Evolutionary conservation across 2,797 vertebrate genomes (phyloP), one percentile per base, ranked within the genome.

Genomic region (Anguilla marmorata): DNA sequence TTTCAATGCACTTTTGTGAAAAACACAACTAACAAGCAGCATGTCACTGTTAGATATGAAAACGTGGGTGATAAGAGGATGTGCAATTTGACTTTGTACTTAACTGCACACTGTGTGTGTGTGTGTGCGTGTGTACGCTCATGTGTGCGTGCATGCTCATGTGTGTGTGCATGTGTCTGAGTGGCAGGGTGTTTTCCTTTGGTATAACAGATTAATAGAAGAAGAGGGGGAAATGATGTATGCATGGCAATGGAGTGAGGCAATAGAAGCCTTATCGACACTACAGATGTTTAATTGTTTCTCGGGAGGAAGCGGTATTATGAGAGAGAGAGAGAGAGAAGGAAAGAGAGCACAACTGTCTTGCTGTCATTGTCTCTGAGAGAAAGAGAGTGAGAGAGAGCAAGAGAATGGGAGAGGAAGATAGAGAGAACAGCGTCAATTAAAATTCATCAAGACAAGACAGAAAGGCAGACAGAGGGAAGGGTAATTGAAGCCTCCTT

Each of bases 261-360:
- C 12, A 41, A 79, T 41, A 37, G 74, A 79, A 79, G 74, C 33
- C 30, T 9, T 12, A 79, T 79, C 14, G 14, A 79, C 30, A 30
- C 74, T 95, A 94, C 93, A 94, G 91, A 93, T 94, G 92, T 90
- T 92, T 91, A 92, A 94, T 93, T 93, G 93, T 94, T 95, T 94
- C 90, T 93, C 91, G 82, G 91, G 92, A 94, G 92, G 95, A 93
- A 94, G 93, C 90, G 37, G 74, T 16, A 41, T 9, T 30, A 41
- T 16, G 27, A 19, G 16, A 93, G 91, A 91, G 1, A 45, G 76
- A 92, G 76, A 92, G 91, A 90, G 58, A 63, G 33, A 94, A 94
- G 93, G 72, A 74, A 30, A 14, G 33, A 79, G 74, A 41, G 74
- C 63, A n/a, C 21, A n/a, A 66, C 21, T 63, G 58, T 52, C 11